A percentile compares a stretch with the other conserved stretches of the same genome.
Conservation (phyloP, 2,888 invertebrate genomes). For the Eristalis tenax region DNA sequence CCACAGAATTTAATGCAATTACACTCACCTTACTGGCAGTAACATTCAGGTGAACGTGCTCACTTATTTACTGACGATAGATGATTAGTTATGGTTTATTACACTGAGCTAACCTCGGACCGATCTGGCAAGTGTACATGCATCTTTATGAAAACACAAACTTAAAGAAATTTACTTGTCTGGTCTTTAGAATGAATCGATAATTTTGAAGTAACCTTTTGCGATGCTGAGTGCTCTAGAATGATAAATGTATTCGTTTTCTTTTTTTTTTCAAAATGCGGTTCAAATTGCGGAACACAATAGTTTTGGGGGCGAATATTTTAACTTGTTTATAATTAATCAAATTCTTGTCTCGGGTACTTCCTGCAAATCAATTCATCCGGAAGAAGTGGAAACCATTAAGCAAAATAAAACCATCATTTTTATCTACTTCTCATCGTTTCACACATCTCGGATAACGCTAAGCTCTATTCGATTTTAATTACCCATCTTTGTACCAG, state of each 20-base stretch:
- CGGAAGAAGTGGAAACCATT: too few species aligned
- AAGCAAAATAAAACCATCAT: too few species aligned
- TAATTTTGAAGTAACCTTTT: not conserved
- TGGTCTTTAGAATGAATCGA: not conserved
- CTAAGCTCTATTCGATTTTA: too few species aligned
- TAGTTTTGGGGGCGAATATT: too few species aligned
- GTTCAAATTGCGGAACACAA: not conserved
- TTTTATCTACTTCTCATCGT: too few species aligned
- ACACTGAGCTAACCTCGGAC: not conserved
- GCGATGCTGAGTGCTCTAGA: not conserved
- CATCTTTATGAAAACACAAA: not conserved
- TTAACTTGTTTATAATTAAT: too few species aligned
- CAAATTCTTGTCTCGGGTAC: too few species aligned
- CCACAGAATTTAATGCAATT: constrained; percentile 46
- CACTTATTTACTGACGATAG: not conserved
- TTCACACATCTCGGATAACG: too few species aligned
- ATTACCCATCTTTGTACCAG: too few species aligned
- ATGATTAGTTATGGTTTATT: not conserved
- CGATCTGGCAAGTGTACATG: not conserved
- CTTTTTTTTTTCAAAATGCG: not conserved
- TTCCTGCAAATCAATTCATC: too few species aligned
- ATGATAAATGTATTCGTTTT: too few species aligned
- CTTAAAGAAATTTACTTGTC: not conserved
- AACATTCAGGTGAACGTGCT: constrained; percentile 14
- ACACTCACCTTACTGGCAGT: constrained; percentile 7